Evolutionary conservation across 2,113 vertebrate genomes (phyloP), one percentile per base, ranked within the genome.

Genomic region (Oostethus manadensis): DNA sequence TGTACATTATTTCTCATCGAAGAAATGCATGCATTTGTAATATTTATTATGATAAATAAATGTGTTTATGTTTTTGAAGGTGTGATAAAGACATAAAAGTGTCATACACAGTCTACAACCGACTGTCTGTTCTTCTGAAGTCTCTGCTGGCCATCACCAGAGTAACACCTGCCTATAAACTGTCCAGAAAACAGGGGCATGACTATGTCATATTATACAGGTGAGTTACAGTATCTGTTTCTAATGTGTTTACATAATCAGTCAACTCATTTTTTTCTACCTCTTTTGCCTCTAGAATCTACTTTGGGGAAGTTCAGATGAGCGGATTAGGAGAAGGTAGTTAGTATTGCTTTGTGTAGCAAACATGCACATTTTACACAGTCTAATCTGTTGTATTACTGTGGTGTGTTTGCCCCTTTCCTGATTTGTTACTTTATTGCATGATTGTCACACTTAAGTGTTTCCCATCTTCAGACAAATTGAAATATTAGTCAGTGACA

Each of bases 41-140:
- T 14, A 42, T 42, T 42, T 42, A 42, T 42, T 13, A 42, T 38
- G 14, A 17, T 16, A 3, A 33, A 8, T 51, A 11, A 21, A 14
- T 33, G 5, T 7, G 0, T 53, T 6, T 54, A 50, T 18, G 53
- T 72, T 55, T 0, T 22, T 76, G 22, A 60, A 99, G 97, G 85
- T 99, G 96, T 76, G 97, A 99, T 84, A 97, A 95, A 80, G 97
- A 99, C 82, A 96, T 98, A 70, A 99, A 99, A 80, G 95, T 99
- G 84, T 99, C 97, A 0, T 98, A 99, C 74, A 96, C 96, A 0
- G 97, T 99, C n/a, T 99, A 99, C 87, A 99, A 98, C 68, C 92
- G 97, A 38, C 91, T 99, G 71, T 99, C 97, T 18, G 82, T 99
- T 50, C 89, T 99, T 44, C 91, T 99, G 62, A 99, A 99, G 81